Conservation (phyloP, 2,113 vertebrate species). For the Elaphurus davidianus region DNA sequence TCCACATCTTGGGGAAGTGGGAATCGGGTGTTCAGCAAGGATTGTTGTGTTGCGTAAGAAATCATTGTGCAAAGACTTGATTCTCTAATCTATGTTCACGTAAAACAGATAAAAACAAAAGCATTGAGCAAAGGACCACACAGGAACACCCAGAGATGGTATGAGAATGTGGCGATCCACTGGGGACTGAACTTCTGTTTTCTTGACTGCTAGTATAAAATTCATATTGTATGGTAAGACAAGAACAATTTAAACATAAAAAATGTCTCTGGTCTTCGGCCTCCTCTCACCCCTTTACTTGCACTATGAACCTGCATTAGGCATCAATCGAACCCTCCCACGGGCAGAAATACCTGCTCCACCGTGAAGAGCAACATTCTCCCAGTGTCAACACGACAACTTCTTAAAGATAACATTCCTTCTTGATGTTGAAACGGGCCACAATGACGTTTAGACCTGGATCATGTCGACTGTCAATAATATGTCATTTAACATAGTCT, state of each 20-base stretch:
- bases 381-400: fast-evolving
- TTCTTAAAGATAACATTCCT: neutral
- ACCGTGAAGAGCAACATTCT: neutral
- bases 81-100: neutral
- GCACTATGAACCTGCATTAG: neutral
- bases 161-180: neutral
- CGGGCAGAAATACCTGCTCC: neutral
- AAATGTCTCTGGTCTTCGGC: neutral
- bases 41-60: neutral
- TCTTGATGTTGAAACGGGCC: neutral
- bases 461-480: neutral
- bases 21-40: too few relatives aligned
- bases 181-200: neutral
- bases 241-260: neutral
- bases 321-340: neutral
- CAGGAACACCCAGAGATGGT: fast-evolving
- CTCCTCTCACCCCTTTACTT: neutral
- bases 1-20: neutral
- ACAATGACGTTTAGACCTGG: neutral
- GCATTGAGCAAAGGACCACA: fast-evolving
- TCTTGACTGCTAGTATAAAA: neutral
- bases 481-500: neutral
- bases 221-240: neutral
- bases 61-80: neutral
- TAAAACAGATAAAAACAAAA: neutral